Percentiles rank a stretch among this genome's conserved stretches.
phyloP scores from a whole-genome alignment of 2,888 invertebrate genomes.

The Dusona sp. region DNA sequence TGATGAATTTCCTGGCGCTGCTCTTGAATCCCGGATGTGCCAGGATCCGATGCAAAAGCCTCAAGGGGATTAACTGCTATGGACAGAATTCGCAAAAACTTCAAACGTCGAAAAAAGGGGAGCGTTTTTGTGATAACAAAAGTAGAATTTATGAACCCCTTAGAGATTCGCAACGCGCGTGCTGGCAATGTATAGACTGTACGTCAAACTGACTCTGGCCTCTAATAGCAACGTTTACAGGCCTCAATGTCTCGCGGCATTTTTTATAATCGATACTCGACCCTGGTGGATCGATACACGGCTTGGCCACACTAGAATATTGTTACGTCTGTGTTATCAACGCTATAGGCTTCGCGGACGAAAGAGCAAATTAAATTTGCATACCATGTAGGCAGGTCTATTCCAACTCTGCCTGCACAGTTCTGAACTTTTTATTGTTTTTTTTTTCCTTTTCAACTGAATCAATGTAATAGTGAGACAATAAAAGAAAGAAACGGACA shows the following conservation, averaged over 20 bases:
- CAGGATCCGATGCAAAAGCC: constrained; percentile 72
- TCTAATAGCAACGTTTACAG: constrained; percentile 18
- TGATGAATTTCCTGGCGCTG: constrained; percentile 52
- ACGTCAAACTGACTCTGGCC: constrained; percentile 21
- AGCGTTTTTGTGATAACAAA: constrained; percentile 35
- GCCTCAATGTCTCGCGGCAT: constrained; percentile 37
- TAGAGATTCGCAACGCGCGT: constrained; percentile 36
- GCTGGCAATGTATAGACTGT: constrained; percentile 36
- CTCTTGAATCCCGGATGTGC: constrained; percentile 61
- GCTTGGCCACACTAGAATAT: constrained; percentile 39
- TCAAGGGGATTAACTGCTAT: constrained; percentile 77
- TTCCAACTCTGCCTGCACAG: background rate
- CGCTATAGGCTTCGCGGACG: constrained; percentile 3
- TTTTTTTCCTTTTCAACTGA: background rate
- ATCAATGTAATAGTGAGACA: background rate
- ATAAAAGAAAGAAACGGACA: constrained; percentile 24
- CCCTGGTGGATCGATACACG: constrained; percentile 58
- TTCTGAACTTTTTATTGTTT: constrained; percentile 2
- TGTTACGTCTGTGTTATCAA: constrained; percentile 29
- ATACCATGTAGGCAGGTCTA: constrained; percentile 5
- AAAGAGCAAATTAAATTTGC: constrained; percentile 10
- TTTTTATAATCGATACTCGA: constrained; percentile 67
- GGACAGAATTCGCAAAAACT: constrained; percentile 38
- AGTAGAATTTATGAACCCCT: constrained; percentile 10
- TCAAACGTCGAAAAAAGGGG: background rate